phyloP scores from a whole-genome alignment of 2,113 vertebrate genomes.

The Noturus placidus region DNA sequence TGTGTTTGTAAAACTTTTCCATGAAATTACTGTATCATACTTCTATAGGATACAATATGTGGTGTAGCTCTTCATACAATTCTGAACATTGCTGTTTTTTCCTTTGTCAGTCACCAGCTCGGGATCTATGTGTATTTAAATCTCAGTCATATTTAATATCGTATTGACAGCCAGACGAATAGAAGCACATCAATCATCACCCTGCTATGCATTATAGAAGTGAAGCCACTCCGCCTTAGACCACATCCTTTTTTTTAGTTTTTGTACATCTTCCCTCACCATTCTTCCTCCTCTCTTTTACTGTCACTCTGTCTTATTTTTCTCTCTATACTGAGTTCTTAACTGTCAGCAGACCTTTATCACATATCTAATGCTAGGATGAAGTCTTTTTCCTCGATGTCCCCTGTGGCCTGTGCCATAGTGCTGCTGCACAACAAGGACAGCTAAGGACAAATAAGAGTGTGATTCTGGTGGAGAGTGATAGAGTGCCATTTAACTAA shows the following conservation, averaged over 20 bases:
- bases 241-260: not conserved
- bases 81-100: not conserved
- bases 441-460: constrained; percentile 7
- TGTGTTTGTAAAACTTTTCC: not conserved
- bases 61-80: not conserved
- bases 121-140: constrained; percentile 25
- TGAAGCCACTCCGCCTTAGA: not conserved
- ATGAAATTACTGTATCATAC: not conserved
- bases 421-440: constrained; percentile 23
- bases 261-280: not conserved
- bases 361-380: constrained; percentile 14
- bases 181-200: constrained; percentile 44
- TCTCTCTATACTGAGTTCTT: not conserved
- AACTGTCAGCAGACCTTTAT: constrained; percentile 15
- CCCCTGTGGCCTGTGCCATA: not conserved
- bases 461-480: not conserved
- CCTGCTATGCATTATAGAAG: constrained; percentile 14
- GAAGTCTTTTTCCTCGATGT: constrained; percentile 1
- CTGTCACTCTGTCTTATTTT: constrained; percentile 1
- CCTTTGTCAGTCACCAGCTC: not conserved
- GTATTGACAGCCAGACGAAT: constrained; percentile 26
- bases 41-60: not conserved
- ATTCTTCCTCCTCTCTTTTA: constrained; percentile 21
- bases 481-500: not conserved
- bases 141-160: constrained; percentile 30